These are phyloP conservation scores for Helicoverpa armigera DNA, from an alignment of 1,140 invertebrate genomes.

Conservation along the genomic window DNA sequence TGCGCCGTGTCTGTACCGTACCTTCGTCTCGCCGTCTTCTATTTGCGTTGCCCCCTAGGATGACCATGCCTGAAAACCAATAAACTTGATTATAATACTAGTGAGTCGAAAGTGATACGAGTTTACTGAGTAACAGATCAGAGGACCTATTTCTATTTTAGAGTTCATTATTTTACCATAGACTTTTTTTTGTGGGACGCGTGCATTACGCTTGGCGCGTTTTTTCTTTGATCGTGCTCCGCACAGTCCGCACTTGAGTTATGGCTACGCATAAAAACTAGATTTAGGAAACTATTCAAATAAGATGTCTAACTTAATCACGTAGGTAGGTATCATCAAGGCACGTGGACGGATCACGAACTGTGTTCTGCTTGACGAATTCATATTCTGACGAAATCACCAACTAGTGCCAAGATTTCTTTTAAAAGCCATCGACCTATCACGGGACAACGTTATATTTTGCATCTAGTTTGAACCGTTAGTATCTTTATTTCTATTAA, in stretches of 20 bases:
- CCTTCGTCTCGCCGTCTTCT: slow-evolving; percentile 17
- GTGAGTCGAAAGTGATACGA: too few species aligned
- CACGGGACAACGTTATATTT: slow-evolving; percentile 56
- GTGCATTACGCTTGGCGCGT: too few species aligned
- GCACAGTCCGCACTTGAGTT: not conserved
- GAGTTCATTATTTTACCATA: too few species aligned
- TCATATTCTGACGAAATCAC: slow-evolving; percentile 80
- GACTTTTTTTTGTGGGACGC: too few species aligned
- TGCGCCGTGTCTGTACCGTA: not conserved
- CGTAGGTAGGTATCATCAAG: slow-evolving; percentile 3
- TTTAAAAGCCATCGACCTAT: slow-evolving; percentile 81
- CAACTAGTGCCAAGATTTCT: slow-evolving; percentile 81
- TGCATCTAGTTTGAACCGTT: slow-evolving; percentile 8
- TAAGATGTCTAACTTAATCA: not conserved
- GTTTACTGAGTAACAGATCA: too few species aligned
- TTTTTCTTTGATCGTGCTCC: not conserved
- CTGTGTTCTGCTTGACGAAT: slow-evolving; percentile 76
- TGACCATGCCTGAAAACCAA: too few species aligned
- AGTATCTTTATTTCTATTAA: slow-evolving; percentile 36
- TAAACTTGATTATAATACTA: too few species aligned
- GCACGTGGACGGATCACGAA: slow-evolving; percentile 53
- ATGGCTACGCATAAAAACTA: not conserved
- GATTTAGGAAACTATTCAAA: too few species aligned
- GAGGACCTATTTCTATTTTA: too few species aligned
- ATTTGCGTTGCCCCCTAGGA: not conserved